phyloP scores from a whole-genome alignment of 2,797 vertebrate genomes.

The Lagodon rhomboides region DNA sequence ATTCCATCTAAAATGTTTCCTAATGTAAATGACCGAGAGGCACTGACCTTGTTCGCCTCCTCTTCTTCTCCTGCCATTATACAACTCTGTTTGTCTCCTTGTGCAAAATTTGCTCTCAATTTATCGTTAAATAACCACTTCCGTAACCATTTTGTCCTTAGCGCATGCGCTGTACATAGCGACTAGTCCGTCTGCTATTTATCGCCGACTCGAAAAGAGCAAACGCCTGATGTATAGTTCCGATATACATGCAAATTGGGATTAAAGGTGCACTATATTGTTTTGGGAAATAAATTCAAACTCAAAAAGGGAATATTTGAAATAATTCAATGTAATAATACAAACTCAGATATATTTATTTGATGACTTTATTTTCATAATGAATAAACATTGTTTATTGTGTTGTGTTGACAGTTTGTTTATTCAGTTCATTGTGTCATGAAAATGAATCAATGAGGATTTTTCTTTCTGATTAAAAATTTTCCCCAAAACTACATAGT shows the following conservation, averaged over 20 bases:
- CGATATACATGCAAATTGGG: not conserved
- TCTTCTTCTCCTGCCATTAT: conserved; percentile 66
- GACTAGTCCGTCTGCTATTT: conserved; percentile 26
- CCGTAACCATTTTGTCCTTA: not conserved
- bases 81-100: rapidly evolving
- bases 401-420: too few species aligned
- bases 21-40: rapidly evolving
- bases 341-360: too few species aligned
- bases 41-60: conserved; percentile 60
- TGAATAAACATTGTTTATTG: too few species aligned
- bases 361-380: too few species aligned
- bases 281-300: too few species aligned
- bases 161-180: conserved; percentile 2
- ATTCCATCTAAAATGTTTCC: not conserved
- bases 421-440: too few species aligned
- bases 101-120: rapidly evolving
- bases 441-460: too few species aligned
- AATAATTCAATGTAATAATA: too few species aligned
- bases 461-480: too few species aligned
- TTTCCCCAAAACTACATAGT: too few species aligned
- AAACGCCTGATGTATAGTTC: not conserved
- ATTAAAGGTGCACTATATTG: too few species aligned
- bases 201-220: conserved; percentile 11
- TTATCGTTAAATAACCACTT: not conserved
- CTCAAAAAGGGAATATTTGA: too few species aligned